These are phyloP conservation scores for Eupeodes luniger DNA, from an alignment of 2,888 invertebrate species.

Conservation along the genomic window DNA sequence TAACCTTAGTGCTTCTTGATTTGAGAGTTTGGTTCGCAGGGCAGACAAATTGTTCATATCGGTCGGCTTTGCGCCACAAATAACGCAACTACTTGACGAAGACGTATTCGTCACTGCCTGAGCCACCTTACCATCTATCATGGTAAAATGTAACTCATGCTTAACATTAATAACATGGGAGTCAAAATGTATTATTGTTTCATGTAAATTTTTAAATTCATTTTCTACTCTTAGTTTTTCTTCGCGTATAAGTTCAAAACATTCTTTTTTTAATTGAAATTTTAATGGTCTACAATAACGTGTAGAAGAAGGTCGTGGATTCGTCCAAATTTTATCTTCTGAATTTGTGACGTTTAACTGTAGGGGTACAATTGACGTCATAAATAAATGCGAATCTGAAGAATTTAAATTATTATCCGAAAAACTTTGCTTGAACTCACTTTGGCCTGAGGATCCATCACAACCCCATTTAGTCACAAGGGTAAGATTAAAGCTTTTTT, in stretches of 20 bases:
- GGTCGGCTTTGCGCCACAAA: constrained; percentile 31
- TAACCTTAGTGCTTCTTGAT: constrained; percentile 16
- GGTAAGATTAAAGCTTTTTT: constrained; percentile 27
- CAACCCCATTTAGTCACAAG: constrained; percentile 36
- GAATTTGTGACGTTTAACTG: not conserved
- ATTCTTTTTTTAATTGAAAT: constrained; percentile 31
- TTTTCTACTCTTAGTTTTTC: constrained; percentile 36
- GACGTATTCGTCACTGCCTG: constrained; percentile 23
- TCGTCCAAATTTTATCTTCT: constrained; percentile 8
- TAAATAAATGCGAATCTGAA: constrained; percentile 34
- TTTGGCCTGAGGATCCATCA: constrained; percentile 29
- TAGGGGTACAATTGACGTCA: constrained; percentile 35
- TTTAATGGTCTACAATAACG: constrained; percentile 29
- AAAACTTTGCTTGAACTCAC: constrained; percentile 27
- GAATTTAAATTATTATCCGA: constrained; percentile 13
- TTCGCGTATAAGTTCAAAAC: not conserved
- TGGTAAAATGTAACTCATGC: constrained; percentile 31
- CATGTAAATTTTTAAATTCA: constrained; percentile 3
- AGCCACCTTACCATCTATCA: constrained; percentile 32
- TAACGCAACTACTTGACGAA: constrained; percentile 35
- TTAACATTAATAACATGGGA: constrained; percentile 19
- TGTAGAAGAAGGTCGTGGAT: constrained; percentile 31
- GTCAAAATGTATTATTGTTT: constrained; percentile 6
- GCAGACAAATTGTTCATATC: constrained; percentile 30
- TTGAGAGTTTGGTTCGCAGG: constrained; percentile 1